Base-by-base conservation (phyloP, 2,797 vertebrate genomes). In the Catamblyrhynchus diadema region DNA sequence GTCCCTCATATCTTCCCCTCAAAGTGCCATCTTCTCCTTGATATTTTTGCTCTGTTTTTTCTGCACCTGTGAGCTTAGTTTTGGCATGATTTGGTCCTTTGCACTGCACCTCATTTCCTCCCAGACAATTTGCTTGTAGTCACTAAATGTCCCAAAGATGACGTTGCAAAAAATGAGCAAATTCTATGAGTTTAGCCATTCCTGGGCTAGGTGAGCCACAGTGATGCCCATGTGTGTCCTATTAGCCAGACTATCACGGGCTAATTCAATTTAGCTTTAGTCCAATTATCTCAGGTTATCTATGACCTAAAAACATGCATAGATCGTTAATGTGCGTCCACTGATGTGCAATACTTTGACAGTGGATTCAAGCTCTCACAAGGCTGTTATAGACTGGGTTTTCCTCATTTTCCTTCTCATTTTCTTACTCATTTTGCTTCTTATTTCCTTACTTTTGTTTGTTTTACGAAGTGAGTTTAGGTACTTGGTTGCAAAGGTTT, bases 211-310 rank as follows among this genome's bases (percentile, higher is more conserved):
- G 70, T 79, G 66, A 90, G 74, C 54, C 59, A 16, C 1, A 5
- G 18, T 70, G 62, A 37, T 73, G 70, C 6, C 86, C 44, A 5
- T 53, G 92, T 82, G 86, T 62, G 44, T 80, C 64, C 39, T 65
- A 32, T 85, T 90, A 96, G 25, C 27, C 47, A 89, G 67, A 22
- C 67, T 42, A 48, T 44, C 69, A 24, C 23, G 67, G 33, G 5
- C 42, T 93, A 91, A 91, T 86, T 90, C 30, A 92, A 74, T 94
- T 93, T 81, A 92, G 18, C 30, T 95, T 67, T 73, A 75, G 39
- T 21, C 62, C 73, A 93, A 72, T 96, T 93, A 92, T 44, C 77
- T 83, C 77, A 86, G 33, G 80, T 93, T 86, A 95, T 33, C 77
- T 69, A 39, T 0, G 13, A 94, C 70, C 80, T 81, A 9, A 74